These are phyloP conservation scores for Orthosia incerta DNA, from an alignment of 2,888 invertebrate species.

Conservation along the genomic window DNA sequence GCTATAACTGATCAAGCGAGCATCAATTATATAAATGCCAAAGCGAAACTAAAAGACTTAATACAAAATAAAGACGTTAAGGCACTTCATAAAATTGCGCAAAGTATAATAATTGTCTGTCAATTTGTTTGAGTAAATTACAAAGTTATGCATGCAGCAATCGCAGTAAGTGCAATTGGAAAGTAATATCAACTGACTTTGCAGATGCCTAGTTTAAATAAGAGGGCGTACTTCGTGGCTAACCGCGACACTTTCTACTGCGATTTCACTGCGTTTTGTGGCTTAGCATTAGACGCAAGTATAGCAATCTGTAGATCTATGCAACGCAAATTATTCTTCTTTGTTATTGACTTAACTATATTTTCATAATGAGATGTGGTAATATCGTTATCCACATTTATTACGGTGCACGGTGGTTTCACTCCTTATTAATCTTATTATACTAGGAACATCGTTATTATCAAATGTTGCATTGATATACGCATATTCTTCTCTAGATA, in stretches of 20 bases:
- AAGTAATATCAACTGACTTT: conserved; percentile 70
- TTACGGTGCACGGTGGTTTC: conserved; percentile 29
- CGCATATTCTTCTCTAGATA: neutral
- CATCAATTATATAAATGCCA: conserved; percentile 12
- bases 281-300: conserved; percentile 68
- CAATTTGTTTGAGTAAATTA: conserved; percentile 51
- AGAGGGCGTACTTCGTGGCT: conserved; percentile 78
- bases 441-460: conserved; percentile 3
- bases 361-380: conserved; percentile 45
- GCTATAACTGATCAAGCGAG: conserved; percentile 16
- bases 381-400: conserved; percentile 33
- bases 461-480: conserved; percentile 13
- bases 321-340: conserved; percentile 57
- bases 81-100: conserved; percentile 29
- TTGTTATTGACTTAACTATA: conserved; percentile 55
- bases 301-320: conserved; percentile 67
- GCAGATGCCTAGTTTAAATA: conserved; percentile 84
- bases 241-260: conserved; percentile 85
- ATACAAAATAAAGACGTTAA: conserved; percentile 16
- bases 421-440: conserved; percentile 14
- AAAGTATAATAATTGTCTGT: conserved; percentile 57
- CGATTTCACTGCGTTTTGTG: conserved; percentile 80
- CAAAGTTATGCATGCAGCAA: conserved; percentile 51
- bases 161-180: conserved; percentile 67
- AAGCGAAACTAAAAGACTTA: conserved; percentile 7